Base-by-base conservation (phyloP, 2,797 vertebrate genomes). In the Coregonus suidteri region DNA sequence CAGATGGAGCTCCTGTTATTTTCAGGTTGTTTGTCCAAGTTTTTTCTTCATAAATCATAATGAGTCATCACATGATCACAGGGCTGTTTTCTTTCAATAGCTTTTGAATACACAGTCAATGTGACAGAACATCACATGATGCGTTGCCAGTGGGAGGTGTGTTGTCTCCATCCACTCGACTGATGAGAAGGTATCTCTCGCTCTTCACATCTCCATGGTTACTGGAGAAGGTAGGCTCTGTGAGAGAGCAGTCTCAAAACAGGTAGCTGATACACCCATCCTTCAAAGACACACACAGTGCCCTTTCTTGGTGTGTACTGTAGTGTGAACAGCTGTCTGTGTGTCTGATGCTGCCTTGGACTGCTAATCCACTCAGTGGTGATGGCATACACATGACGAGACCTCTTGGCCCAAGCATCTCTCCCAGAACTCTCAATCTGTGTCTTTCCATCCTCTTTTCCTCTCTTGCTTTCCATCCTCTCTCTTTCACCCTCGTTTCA, bases 161-260 rank as follows among this genome's bases (percentile, higher is more conserved):
- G 77, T 68, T 59, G 11, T 25, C 7, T 75, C 31, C 18, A 18
- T 62, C 35, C 20, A 65, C 73, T 75, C 59, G 31, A 65, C 73
- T 51, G 73, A 65, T 47, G 73, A 74, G 73, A 74, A 74, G 20
- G 73, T n/a, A n/a, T 74, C 11, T 62, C 87, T 89, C 83, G 82
- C 83, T 88, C 87, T 84, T 87, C 87, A 82, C 74, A 88, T 92
- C 89, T 87, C 89, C 90, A 91, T 90, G 89, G 90, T 88, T 91
- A 89, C 89, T 88, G 89, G 82, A 86, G 84, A 88, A 80, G 75
- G 84, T 83, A 83, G 75, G 77, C 83, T 84, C 75, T 86, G 75
- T 79, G 81, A 88, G 81, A 83, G 86, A 62, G 74, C 76, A 81
- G 85, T 74, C 82, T 91, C 85, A 85, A 83, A 89, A 88, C 86